Evolutionary conservation across 1,140 invertebrate genomes (phyloP), one percentile per base, ranked within the genome.

Genomic region (Macrostomum lignano): DNA sequence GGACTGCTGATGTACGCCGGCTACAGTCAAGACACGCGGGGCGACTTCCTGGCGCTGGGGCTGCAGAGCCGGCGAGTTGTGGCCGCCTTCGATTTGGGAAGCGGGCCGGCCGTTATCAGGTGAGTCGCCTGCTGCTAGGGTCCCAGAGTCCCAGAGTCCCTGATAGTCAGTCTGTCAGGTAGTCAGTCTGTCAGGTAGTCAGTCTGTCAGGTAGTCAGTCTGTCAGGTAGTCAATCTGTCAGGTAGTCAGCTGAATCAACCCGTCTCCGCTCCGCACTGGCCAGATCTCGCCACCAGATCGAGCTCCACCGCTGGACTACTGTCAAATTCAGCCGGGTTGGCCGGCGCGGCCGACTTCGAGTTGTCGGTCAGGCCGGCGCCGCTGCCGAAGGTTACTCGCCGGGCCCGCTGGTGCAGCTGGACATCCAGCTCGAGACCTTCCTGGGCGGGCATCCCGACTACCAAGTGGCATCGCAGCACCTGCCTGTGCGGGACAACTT

Each of bases 1-100:
- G 81, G 82, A 6, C 56, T 88, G 5, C 66, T 93, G 26, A 60
- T 93, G 3, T 93, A 86, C 58, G 81, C 84, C 52, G 76, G 81
- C 7, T 74, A 81, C 49, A 68, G 71, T 38, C 66, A 66, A 10
- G 74, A 84, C 46, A 72, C 76, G 2, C 69, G 71, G 13, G 79
- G 79, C 0, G 82, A 93, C 55, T 93, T 84, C 58, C 73, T 91
- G 46, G 74, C 75, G 0, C 52, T 93, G 0, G 74, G 75, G 42
- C 60, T 88, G 28, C 65, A 67, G 33, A 67, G 73, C 37, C 74
- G 75, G 24, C 72, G 71, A 47, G 65, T 84, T 7, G 74, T 82
- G 52, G 84, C 84, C 53, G 68, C 72, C 10, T 84, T 84, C 53
- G 78, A 88, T 60, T 62, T 88, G 14, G 81, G 81, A 26, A 82